phyloP scores from a whole-genome alignment of 2,113 vertebrate genomes.

The Sinocyclocheilus anshuiensis region DNA sequence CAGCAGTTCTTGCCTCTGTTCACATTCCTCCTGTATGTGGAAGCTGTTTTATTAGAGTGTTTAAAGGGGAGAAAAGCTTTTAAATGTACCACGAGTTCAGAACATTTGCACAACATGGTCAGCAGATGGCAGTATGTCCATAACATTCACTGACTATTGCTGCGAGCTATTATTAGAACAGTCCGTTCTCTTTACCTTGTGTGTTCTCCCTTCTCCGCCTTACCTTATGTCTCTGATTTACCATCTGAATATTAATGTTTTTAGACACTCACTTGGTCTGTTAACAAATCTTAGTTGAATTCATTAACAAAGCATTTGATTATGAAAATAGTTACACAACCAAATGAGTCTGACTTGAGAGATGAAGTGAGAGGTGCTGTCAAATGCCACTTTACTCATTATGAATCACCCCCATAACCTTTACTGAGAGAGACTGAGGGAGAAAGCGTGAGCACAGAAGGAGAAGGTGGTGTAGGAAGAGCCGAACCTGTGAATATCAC shows the following conservation, averaged over 20 bases:
- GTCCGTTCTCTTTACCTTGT: background rate
- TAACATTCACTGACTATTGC: background rate
- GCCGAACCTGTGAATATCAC: constrained; percentile 47
- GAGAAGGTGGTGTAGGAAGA: constrained; percentile 42
- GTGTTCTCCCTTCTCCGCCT: background rate
- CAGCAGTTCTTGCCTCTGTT: constrained; percentile 10
- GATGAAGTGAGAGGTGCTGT: constrained; percentile 20
- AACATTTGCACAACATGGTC: background rate
- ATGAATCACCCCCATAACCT: constrained; percentile 49
- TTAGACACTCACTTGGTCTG: background rate
- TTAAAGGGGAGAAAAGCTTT: background rate
- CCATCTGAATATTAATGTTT: background rate
- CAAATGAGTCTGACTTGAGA: constrained; percentile 5
- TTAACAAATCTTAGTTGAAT: background rate
- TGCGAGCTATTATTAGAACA: constrained; percentile 9
- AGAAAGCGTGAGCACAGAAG: constrained; percentile 17
- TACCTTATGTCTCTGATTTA: background rate
- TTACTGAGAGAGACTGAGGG: constrained; percentile 21
- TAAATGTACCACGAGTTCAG: background rate
- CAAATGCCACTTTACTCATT: constrained; percentile 45
- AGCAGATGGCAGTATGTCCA: constrained; percentile 36
- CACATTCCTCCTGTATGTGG: constrained; percentile 24
- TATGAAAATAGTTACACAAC: constrained; percentile 28
- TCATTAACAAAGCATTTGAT: background rate
- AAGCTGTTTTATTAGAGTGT: constrained; percentile 20